Evolutionary conservation across 2,113 vertebrate species (phyloP), one percentile per base, ranked within the genome.

Genomic region (Lophotis ruficrista): DNA sequence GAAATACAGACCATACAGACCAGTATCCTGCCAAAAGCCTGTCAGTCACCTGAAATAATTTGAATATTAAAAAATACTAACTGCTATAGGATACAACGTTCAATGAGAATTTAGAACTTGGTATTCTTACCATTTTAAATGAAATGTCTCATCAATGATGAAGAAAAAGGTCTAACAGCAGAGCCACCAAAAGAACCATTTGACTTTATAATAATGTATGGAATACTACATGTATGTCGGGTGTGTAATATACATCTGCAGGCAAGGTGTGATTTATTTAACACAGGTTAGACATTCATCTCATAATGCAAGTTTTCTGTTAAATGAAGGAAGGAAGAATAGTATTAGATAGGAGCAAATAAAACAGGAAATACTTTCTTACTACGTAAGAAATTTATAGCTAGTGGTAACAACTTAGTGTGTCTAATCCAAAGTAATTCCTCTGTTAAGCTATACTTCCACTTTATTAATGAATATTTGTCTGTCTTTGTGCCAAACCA

Each of bases 131-230:
- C 10, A 65, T 65, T 83, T 87, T 37, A 73, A 61, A 56, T 61
- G 2, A 38, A 56, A 61, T 27, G 60, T 45, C 27, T 76, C 38
- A 50, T 53, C 77, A 43, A 37, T 11, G 9, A 28, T 53, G 38
- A 54, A 58, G 47, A 11, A 57, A 83, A 30, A 62, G 30, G 13
- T n/a, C 2, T 19, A 71, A 58, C 2, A 70, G 51, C 14, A 43
- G n/a, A 84, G 30, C 31, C 50, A 65, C 14, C 30, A 47, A 54
- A 53, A 30, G 4, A 80, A 41, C 27, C 76, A 14, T n/a, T 43
- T 37, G 20, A 66, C 16, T 66, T 68, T 53, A 28, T 24, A 62
- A 57, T 1, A 47, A 19, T 0, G 0, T 14, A 38, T 10, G 10
- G n/a, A 54, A 60, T 80, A 89, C 65, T 21, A 50, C 13, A 30